A percentile compares a stretch with the other conserved stretches of the same genome.
Evolutionary conservation across 2,797 vertebrate genomes (phyloP).

Genomic region (Austrolebias charrua): DNA sequence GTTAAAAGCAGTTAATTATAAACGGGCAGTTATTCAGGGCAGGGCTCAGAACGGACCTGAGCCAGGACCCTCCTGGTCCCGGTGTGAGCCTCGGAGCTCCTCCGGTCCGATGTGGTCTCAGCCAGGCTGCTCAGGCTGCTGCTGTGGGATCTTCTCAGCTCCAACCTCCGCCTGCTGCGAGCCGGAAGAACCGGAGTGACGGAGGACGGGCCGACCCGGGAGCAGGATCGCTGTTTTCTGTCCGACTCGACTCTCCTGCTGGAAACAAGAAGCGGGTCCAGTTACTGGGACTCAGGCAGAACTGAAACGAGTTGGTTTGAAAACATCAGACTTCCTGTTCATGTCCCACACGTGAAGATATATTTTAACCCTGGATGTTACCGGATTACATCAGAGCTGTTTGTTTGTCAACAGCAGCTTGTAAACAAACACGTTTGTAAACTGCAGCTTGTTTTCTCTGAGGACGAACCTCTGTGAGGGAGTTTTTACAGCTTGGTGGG

Average conservation of each 20-base stretch:
- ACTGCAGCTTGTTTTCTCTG: not conserved
- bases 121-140: slow-evolving; percentile 76
- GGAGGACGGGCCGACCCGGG: slow-evolving; percentile 5
- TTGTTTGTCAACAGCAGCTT: no score
- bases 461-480: slow-evolving; percentile 67
- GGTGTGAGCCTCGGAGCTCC: slow-evolving; percentile 47
- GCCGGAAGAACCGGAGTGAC: slow-evolving; percentile 20
- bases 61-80: slow-evolving; percentile 21
- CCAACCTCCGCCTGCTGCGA: not conserved
- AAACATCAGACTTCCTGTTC: no score
- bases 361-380: no score
- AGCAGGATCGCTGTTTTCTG: not conserved
- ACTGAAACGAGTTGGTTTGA: no score
- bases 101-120: slow-evolving; percentile 50
- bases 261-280: slow-evolving; percentile 1
- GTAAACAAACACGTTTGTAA: not conserved
- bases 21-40: no score
- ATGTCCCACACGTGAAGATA: no score
- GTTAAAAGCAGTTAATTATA: no score
- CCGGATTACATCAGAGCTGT: no score
- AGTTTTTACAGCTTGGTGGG: slow-evolving; percentile 8
- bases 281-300: no score
- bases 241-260: slow-evolving; percentile 43
- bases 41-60: slow-evolving; percentile 66
- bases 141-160: slow-evolving; percentile 24